Evolutionary conservation across 2,113 vertebrate genomes (phyloP).

Genomic region (Polypterus senegalus): DNA sequence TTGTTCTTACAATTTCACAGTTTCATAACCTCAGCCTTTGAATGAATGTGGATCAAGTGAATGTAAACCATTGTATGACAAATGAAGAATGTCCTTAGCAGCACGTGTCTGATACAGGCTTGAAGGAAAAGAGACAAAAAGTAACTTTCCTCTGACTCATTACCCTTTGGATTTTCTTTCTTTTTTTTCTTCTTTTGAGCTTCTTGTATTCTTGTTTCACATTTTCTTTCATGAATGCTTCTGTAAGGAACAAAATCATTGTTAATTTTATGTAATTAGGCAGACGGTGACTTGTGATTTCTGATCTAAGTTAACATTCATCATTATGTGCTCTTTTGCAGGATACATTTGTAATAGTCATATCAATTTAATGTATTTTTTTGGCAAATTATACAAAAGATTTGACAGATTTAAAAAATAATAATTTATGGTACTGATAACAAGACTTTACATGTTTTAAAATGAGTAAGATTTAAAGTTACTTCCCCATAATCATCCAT

Average conservation of each 20-base stretch:
- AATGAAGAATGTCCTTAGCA: not conserved
- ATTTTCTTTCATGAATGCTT: not conserved
- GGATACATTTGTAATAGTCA: no score
- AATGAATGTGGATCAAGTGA: conserved; percentile 3
- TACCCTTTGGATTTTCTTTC: not conserved
- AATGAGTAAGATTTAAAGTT: no score
- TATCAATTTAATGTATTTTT: no score
- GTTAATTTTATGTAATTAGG: not conserved
- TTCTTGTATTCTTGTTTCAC: not conserved
- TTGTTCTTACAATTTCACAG: not conserved
- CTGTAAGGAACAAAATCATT: not conserved
- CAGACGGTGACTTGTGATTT: not conserved
- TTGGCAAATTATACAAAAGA: no score
- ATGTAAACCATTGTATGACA: not conserved
- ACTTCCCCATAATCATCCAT: no score
- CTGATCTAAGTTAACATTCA: not conserved
- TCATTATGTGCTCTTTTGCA: not conserved
- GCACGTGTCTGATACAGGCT: not conserved
- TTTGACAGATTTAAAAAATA: no score
- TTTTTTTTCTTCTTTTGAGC: not conserved
- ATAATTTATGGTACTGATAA: no score
- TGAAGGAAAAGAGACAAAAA: conserved; percentile 1
- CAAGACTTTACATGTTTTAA: no score
- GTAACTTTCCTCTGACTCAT: not conserved
- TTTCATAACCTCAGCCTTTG: conserved; percentile 5